These are phyloP conservation scores for Macropis europaea DNA, from an alignment of 2,888 invertebrate species.

Conservation along the genomic window DNA sequence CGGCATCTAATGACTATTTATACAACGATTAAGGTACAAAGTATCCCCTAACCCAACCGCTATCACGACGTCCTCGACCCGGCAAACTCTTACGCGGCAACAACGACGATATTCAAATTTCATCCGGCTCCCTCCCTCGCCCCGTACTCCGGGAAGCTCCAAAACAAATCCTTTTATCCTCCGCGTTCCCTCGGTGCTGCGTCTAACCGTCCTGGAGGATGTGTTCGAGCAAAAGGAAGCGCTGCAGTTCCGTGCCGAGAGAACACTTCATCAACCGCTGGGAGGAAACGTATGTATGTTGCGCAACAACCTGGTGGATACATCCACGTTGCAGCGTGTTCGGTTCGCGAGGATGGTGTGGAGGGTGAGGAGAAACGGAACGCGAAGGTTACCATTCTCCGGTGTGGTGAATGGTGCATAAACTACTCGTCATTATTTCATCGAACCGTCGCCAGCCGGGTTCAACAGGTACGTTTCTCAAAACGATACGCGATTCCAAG, in stretches of 20 bases:
- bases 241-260: conserved; percentile 51
- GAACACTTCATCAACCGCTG: conserved; percentile 51
- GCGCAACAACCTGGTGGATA: conserved; percentile 25
- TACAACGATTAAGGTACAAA: conserved; percentile 48
- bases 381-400: neutral
- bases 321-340: neutral
- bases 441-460: conserved; percentile 45
- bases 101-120: conserved; percentile 52
- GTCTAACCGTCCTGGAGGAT: conserved; percentile 26
- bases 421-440: conserved; percentile 61
- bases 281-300: conserved; percentile 26
- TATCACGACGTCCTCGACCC: conserved; percentile 15
- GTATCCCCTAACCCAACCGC: conserved; percentile 35
- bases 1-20: conserved; percentile 46
- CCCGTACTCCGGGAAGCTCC: conserved; percentile 13
- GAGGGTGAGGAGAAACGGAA: neutral
- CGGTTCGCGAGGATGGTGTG: neutral
- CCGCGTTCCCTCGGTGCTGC: conserved; percentile 14
- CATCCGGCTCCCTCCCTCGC: conserved; percentile 8
- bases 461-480: conserved; percentile 59
- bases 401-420: conserved; percentile 18
- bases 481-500: conserved; percentile 8
- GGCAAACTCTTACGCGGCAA: conserved; percentile 1
- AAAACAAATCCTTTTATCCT: conserved; percentile 55
- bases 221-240: conserved; percentile 41